Evolutionary conservation across 2,797 vertebrate genomes (phyloP), one percentile per base, ranked within the genome.

Genomic region (Psittacula echo): DNA sequence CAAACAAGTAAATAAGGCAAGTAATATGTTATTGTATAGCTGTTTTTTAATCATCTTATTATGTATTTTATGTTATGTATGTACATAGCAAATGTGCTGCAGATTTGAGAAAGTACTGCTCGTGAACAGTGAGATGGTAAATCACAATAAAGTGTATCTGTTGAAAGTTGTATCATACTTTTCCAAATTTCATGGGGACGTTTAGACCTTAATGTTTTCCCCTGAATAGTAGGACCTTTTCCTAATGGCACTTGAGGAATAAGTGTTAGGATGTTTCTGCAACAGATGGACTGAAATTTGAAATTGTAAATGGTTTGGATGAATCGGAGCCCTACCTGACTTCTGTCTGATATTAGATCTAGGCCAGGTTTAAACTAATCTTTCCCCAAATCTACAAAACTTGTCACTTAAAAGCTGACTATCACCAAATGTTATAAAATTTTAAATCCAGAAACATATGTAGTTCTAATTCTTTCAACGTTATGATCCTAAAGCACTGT

Each of bases 1-100:
- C 37, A 94, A 92, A 82, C 51, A 82, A 72, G 8, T 64, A 84
- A 87, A 30, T 41, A 91, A 80, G 85, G 47, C 45, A 92, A 96
- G 73, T 85, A 76, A 45, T 72, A 71, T 79, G n/a, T 67, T 70
- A 60, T 11, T 73, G 30, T 32, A 34, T 29, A 47, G 32, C 5
- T 54, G 11, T 1, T 74, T 60, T 95, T 82, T 72, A 95, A 85
- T 81, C 32, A 73, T 50, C 32, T 47, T 60, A 83, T 41, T 65
- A 84, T 9, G 27, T 50, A 78, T 92, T 93, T 94, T 93, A 54
- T 78, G 74, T 41, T 51, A 29, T 34, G 22, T 53, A 50, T 27
- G 18, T 87, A 58, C 19, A 22, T 45, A 72, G 41, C 27, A 92
- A 72, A 82, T 75, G 23, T 34, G 39, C 41, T 93, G 39, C 48